phyloP scores from a whole-genome alignment of 2,797 vertebrate species.

The Melanotaenia pygmaea region DNA sequence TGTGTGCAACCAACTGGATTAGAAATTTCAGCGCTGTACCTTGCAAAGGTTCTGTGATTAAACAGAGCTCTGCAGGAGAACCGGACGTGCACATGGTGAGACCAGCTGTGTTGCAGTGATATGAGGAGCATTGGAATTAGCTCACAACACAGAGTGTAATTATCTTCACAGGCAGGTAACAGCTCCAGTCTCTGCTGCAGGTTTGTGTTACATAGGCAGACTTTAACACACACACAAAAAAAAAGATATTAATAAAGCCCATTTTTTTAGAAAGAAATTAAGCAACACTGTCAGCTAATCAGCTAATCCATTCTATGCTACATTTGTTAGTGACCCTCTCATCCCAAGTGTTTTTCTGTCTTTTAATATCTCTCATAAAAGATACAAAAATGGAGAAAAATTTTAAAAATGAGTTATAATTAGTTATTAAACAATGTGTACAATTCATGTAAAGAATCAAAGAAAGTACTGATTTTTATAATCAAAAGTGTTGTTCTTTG shows the following conservation, averaged over 20 bases:
- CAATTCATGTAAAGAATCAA: constrained; percentile 21
- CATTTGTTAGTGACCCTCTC: not conserved
- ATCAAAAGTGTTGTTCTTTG: constrained; percentile 1
- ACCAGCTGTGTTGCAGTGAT: constrained; percentile 64
- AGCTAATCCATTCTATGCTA: not conserved
- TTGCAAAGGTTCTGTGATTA: constrained; percentile 59
- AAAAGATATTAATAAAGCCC: not conserved
- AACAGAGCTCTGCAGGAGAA: constrained; percentile 36
- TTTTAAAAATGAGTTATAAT: too few relatives aligned
- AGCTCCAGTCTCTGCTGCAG: constrained; percentile 27
- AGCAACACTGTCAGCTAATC: not conserved
- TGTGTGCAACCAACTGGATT: constrained; percentile 30
- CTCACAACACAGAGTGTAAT: constrained; percentile 58
- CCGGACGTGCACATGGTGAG: constrained; percentile 40
- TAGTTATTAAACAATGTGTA: not conserved
- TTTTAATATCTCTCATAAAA: not conserved
- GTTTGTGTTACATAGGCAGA: not conserved
- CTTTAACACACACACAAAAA: constrained; percentile 10
- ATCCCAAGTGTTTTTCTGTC: not conserved
- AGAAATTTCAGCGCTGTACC: constrained; percentile 43
- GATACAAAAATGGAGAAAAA: constrained; percentile 2
- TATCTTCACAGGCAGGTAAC: constrained; percentile 60
- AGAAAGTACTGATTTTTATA: not conserved
- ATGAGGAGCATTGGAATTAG: constrained; percentile 57
- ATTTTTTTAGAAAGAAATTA: constrained; percentile 7